These are phyloP conservation scores for Pristionchus arcanus DNA, from an alignment of 2,888 invertebrate genomes.

Conservation along the genomic window DNA sequence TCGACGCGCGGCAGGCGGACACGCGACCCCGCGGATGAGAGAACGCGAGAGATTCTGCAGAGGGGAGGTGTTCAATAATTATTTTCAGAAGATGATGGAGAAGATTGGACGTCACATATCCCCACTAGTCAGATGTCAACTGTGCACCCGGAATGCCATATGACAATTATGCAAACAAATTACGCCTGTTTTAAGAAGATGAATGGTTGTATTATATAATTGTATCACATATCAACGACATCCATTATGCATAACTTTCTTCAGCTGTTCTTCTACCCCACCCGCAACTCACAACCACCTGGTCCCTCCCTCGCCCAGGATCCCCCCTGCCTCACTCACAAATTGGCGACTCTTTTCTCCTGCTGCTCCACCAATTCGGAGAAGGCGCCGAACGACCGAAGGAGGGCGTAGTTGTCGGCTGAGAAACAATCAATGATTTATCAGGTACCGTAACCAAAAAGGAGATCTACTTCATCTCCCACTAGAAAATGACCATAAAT, in stretches of 20 bases:
- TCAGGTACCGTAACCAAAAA: neutral
- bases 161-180: neutral
- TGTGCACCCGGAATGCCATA: neutral
- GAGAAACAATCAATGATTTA: neutral
- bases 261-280: neutral
- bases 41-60: conserved; percentile 61
- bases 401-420: conserved; percentile 73
- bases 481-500: too few species aligned
- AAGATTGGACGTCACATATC: neutral
- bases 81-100: neutral
- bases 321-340: conserved; percentile 60
- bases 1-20: conserved; percentile 61
- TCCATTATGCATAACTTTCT: neutral
- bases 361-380: conserved; percentile 67
- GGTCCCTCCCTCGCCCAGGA: neutral
- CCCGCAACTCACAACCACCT: neutral
- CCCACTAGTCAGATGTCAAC: neutral
- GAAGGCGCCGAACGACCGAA: conserved; percentile 71
- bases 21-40: conserved; percentile 64
- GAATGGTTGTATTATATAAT: neutral
- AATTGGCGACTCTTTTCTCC: conserved; percentile 60
- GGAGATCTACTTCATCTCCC: too few species aligned
- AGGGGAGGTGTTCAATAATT: neutral
- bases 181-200: too few species aligned
- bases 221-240: too few species aligned